Percentiles rank a stretch among this genome's conserved stretches.
Conservation (phyloP, 2,888 invertebrate genomes). For the Heliconius ismenius region DNA sequence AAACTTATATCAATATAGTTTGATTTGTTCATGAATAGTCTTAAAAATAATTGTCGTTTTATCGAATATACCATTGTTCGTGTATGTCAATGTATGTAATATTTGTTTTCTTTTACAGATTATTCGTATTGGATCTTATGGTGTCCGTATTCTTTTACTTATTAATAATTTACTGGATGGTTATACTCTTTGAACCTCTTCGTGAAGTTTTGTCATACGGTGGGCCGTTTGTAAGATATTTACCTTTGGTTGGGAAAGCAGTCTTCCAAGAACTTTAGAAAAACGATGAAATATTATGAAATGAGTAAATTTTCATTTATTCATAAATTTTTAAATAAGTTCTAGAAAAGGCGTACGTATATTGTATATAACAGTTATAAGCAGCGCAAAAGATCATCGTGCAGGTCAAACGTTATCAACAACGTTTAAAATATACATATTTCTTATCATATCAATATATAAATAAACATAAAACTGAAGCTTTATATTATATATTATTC, state of each 20-base stretch:
- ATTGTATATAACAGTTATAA: background rate
- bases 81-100: background rate
- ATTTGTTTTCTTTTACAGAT: constrained; percentile 66
- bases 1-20: background rate
- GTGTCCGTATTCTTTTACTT: constrained; percentile 77
- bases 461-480: background rate
- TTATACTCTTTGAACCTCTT: constrained; percentile 59
- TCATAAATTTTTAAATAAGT: background rate
- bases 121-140: constrained; percentile 77
- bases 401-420: constrained; percentile 1
- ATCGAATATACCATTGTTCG: background rate
- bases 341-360: background rate
- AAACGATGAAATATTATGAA: background rate
- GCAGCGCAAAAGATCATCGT: constrained; percentile 1
- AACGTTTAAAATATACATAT: background rate
- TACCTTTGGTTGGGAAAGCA: constrained; percentile 70
- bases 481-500: background rate
- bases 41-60: background rate
- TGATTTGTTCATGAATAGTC: background rate
- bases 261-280: constrained; percentile 55
- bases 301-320: background rate
- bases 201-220: constrained; percentile 60
- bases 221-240: constrained; percentile 61
- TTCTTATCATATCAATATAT: constrained; percentile 7
- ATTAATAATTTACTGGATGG: constrained; percentile 70